These are phyloP conservation scores for Pelobates fuscus DNA, from an alignment of 2,113 vertebrate species.

Conservation along the genomic window DNA sequence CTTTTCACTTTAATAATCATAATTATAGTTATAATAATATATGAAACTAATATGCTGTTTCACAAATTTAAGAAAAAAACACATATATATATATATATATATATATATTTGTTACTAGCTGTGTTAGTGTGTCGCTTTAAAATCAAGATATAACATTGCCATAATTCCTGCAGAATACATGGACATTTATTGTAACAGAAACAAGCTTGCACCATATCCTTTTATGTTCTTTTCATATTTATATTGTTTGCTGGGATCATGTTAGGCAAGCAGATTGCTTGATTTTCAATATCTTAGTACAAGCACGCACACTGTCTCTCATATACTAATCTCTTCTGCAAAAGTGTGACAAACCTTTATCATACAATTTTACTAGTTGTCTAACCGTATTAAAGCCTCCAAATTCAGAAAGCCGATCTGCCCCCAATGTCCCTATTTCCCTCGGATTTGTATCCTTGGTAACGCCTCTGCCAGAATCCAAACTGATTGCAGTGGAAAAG, in stretches of 20 bases:
- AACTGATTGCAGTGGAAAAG: conserved; percentile 49
- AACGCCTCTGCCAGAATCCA: conserved; percentile 50
- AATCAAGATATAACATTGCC: no score
- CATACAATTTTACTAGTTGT: conserved; percentile 48
- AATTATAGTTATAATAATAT: no score
- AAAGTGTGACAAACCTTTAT: conserved; percentile 49
- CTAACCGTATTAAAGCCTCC: conserved; percentile 47
- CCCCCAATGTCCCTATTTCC: conserved; percentile 45
- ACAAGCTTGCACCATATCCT: conserved; percentile 8
- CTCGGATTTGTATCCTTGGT: conserved; percentile 46
- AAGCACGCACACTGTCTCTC: conserved; percentile 39
- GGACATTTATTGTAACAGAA: no score
- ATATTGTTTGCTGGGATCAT: conserved; percentile 31
- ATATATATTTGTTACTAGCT: no score
- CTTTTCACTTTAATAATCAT: no score
- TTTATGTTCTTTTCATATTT: conserved; percentile 38
- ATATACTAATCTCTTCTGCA: conserved; percentile 41
- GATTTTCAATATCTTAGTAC: conserved; percentile 45
- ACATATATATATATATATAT: no score
- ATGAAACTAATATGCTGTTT: no score
- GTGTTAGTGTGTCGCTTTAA: no score
- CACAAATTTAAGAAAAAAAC: no score
- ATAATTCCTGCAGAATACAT: no score
- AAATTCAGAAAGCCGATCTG: conserved; percentile 48
- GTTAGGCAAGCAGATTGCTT: conserved; percentile 29